phyloP scores from a whole-genome alignment of 2,888 invertebrate genomes.

The Archaeoteleia sp. region DNA sequence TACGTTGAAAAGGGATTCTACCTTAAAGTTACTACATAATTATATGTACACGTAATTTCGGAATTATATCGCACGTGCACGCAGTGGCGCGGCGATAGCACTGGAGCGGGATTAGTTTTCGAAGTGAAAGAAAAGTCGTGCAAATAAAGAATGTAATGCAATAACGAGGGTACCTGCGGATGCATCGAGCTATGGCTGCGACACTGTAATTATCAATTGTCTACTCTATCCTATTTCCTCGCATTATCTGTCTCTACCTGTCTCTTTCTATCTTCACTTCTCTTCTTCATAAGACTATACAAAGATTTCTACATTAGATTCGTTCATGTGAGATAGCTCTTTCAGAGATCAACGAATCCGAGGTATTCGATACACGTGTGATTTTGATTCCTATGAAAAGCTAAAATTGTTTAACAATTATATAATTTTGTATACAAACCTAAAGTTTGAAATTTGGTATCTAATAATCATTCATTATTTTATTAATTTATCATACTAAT shows the following conservation, averaged over 20 bases:
- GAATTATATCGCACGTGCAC: slow-evolving; percentile 63
- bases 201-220: slow-evolving; percentile 66
- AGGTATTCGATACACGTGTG: too few species aligned
- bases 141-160: slow-evolving; percentile 31
- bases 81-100: slow-evolving; percentile 72
- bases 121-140: slow-evolving; percentile 11
- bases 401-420: too few species aligned
- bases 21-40: slow-evolving; percentile 7
- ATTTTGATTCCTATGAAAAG: too few species aligned
- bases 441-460: too few species aligned
- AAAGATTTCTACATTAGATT: slow-evolving; percentile 13
- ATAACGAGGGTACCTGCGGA: slow-evolving; percentile 70
- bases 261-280: slow-evolving; percentile 1
- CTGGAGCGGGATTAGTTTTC: slow-evolving; percentile 53
- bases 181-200: slow-evolving; percentile 72
- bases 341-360: not conserved
- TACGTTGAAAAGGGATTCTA: slow-evolving; percentile 1
- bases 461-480: too few species aligned
- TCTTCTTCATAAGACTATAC: not conserved
- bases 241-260: slow-evolving; percentile 23
- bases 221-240: slow-evolving; percentile 51
- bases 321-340: not conserved
- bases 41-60: slow-evolving; percentile 24
- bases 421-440: too few species aligned
- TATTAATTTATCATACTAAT: too few species aligned